Evolutionary conservation across 2,113 vertebrate genomes (phyloP).

Genomic region (Macquaria ambigua): DNA sequence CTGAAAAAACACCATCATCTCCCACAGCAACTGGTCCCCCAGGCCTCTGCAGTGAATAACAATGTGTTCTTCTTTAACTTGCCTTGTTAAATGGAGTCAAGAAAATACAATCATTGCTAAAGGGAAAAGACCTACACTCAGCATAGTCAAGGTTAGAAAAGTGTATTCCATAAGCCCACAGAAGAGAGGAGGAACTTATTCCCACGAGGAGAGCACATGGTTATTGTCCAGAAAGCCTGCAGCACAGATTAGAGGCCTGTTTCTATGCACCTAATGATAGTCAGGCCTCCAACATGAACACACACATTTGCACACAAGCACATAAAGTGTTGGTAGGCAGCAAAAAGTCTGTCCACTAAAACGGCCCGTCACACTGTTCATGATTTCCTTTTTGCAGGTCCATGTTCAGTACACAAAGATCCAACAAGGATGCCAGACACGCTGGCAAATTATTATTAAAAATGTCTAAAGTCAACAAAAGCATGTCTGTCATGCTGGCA

Average conservation of each 20-base stretch:
- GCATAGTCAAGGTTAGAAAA: constrained; percentile 67
- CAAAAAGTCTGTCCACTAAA: constrained; percentile 16
- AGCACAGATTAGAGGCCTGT: constrained; percentile 26
- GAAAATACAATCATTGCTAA: constrained; percentile 47
- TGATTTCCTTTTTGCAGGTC: constrained; percentile 16
- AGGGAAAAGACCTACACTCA: constrained; percentile 59
- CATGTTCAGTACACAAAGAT: constrained; percentile 17
- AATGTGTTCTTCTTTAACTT: constrained; percentile 47
- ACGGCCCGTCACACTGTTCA: not conserved
- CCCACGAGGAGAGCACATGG: constrained; percentile 19
- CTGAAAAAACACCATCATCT: constrained; percentile 40
- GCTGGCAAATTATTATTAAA: constrained; percentile 18
- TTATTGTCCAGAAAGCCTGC: constrained; percentile 32
- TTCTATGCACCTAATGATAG: constrained; percentile 23
- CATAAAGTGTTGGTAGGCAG: not conserved
- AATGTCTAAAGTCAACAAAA: constrained; percentile 17
- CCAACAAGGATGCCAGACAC: constrained; percentile 23
- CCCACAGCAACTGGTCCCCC: constrained; percentile 30
- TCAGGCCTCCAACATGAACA: constrained; percentile 12
- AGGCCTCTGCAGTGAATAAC: constrained; percentile 40
- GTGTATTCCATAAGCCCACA: constrained; percentile 1
- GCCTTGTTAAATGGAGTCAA: constrained; percentile 49
- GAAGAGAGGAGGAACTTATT: constrained; percentile 23
- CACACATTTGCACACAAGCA: constrained; percentile 28
- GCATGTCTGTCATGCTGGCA: constrained; percentile 21